These are phyloP conservation scores for Pandemis heparana DNA, from an alignment of 2,888 invertebrate species.

Conservation along the genomic window DNA sequence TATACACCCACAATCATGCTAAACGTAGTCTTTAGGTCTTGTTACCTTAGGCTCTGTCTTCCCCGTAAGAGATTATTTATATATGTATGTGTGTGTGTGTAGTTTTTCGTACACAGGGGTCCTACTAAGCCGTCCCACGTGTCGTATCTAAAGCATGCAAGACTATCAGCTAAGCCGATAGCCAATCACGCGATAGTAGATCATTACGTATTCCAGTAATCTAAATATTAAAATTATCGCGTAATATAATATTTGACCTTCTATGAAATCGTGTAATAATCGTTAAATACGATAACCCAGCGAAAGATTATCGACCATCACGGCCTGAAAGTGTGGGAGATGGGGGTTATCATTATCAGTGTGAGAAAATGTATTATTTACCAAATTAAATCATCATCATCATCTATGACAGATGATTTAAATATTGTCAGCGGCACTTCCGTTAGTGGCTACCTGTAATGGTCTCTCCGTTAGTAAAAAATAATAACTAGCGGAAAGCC, in stretches of 20 bases:
- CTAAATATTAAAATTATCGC: neutral
- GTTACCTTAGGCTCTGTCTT: too few species aligned
- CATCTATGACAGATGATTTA: too few species aligned
- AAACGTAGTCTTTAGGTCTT: too few species aligned
- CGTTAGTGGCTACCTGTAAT: too few species aligned
- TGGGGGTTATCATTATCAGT: neutral
- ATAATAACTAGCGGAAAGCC: too few species aligned
- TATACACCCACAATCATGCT: too few species aligned
- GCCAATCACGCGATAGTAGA: neutral
- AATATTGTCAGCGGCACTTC: too few species aligned
- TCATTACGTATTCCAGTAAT: neutral
- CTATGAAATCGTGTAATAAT: neutral
- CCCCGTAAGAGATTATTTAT: too few species aligned
- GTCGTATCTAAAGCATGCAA: neutral
- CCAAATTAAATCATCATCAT: too few species aligned
- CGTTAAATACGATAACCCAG: neutral
- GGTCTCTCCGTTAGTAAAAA: too few species aligned
- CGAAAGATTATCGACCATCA: neutral
- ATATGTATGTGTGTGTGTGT: too few species aligned
- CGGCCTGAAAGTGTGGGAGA: neutral
- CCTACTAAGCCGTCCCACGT: neutral
- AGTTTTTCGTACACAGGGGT: neutral
- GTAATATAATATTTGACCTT: conserved; percentile 4
- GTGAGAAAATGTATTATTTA: conserved; percentile 3
- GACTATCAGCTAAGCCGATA: neutral